Evolutionary conservation across 2,797 vertebrate genomes (phyloP), one percentile per base, ranked within the genome.

Genomic region (Threskiornis aethiopicus): DNA sequence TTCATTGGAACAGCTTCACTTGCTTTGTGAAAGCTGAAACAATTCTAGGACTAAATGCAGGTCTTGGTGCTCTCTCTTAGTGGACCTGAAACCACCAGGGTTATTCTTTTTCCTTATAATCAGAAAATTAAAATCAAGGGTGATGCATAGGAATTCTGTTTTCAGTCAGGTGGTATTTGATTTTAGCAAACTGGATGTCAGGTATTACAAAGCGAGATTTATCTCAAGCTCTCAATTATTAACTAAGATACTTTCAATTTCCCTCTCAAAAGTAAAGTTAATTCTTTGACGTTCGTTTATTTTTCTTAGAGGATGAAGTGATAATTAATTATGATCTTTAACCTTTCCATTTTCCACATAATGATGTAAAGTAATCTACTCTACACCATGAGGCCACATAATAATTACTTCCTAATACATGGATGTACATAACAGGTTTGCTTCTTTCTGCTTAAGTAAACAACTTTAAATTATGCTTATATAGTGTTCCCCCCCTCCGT

Each of bases 401-500:
- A 84, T 41, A 90, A 91, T 84, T 86, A 26, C 24, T 84, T 84
- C 41, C 22, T 82, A 59, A 47, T 58, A n/a, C 3, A 31, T 79
- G 14, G 3, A 66, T 76, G 4, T 55, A 5, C 5, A 1, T 44
- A 62, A 55, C 11, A 78, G 14, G 10, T 84, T 88, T 94, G 3
- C 21, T 86, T 84, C 41, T 87, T 82, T 93, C n/a, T 77, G 8
- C 55, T 88, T 44, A 44, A 65, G 21, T 57, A 46, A 93, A 55
- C 3, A 49, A 67, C 49, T 90, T 87, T 39, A 64, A 85, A 39
- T 83, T 71, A 41, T 28, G 9, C 4, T 76, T 77, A 41, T 28
- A n/a, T 6, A 59, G 11, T 13, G 4, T 41, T 46, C n/a, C 9
- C 3, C 0, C 18, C 6, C 1, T 5, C 11, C 15, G 3, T 69